Evolutionary conservation across 2,888 invertebrate species (phyloP).

Genomic region (Plusia festucae): DNA sequence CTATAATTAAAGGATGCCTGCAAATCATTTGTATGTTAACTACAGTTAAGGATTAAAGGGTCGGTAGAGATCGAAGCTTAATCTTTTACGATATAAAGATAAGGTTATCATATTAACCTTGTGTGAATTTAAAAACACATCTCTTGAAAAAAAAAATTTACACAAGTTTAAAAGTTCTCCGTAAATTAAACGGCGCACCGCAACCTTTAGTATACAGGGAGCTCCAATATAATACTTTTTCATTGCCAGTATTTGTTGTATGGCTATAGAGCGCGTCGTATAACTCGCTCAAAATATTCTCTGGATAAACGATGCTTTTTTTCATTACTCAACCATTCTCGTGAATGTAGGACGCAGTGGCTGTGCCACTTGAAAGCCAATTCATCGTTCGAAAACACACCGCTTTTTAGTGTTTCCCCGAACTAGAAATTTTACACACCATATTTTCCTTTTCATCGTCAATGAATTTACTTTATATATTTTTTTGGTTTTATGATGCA

Average conservation of each 20-base stretch:
- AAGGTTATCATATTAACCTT: no score
- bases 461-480: background rate
- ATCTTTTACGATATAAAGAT: background rate
- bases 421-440: background rate
- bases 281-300: background rate
- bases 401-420: background rate
- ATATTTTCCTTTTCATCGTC: background rate
- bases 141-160: no score
- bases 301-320: background rate
- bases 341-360: background rate
- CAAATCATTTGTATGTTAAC: conserved; percentile 18
- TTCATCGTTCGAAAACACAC: background rate
- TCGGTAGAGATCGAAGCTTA: background rate
- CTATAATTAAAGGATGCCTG: conserved; percentile 36
- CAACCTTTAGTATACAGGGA: background rate
- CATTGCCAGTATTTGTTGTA: background rate
- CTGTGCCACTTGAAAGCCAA: background rate
- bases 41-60: background rate
- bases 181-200: background rate
- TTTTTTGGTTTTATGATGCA: background rate
- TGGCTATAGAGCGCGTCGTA: background rate
- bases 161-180: background rate
- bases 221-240: background rate
- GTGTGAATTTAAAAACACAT: no score
- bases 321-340: background rate